Percentiles rank a stretch among this genome's conserved stretches.
These are phyloP conservation scores for Drosophila pruinosa DNA, from an alignment of 1,140 invertebrate species.

Conservation along the genomic window DNA sequence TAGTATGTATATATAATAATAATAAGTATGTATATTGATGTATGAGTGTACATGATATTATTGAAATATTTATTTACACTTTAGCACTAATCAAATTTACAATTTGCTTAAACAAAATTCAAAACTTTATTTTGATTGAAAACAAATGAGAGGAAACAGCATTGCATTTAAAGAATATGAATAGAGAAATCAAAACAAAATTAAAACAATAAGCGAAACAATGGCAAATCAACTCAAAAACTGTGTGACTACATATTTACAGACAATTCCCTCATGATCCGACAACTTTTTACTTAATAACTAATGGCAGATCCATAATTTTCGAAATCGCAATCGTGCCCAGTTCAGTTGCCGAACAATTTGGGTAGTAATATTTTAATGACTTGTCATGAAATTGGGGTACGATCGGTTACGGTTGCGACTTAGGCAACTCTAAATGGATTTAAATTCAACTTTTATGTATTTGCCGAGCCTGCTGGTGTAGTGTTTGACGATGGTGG, in stretches of 20 bases:
- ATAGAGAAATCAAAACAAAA: conserved; percentile 39
- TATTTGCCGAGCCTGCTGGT: conserved; percentile 55
- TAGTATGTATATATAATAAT: conserved; percentile 67
- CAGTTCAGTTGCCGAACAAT: conserved; percentile 61
- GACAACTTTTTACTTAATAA: conserved; percentile 65
- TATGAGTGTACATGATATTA: conserved; percentile 71
- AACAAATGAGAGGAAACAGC: conserved; percentile 68
- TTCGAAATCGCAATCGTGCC: conserved; percentile 27
- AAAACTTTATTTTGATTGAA: conserved; percentile 60
- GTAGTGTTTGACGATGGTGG: conserved; percentile 59
- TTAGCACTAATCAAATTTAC: conserved; percentile 76
- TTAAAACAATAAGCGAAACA: conserved; percentile 62
- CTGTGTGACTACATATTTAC: conserved; percentile 79
- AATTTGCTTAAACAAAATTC: conserved; percentile 72
- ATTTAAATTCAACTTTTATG: conserved; percentile 40
- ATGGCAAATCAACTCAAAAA: conserved; percentile 76
- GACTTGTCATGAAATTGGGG: conserved; percentile 60
- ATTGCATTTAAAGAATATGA: conserved; percentile 42
- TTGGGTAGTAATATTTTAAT: conserved; percentile 51
- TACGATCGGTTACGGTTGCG: conserved; percentile 33
- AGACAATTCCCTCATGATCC: conserved; percentile 61
- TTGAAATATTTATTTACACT: conserved; percentile 80
- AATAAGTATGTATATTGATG: conserved; percentile 47
- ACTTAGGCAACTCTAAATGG: conserved; percentile 28
- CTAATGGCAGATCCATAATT: conserved; percentile 53